Base-by-base conservation (phyloP, 2,113 vertebrate genomes). In the Plectropomus leopardus region DNA sequence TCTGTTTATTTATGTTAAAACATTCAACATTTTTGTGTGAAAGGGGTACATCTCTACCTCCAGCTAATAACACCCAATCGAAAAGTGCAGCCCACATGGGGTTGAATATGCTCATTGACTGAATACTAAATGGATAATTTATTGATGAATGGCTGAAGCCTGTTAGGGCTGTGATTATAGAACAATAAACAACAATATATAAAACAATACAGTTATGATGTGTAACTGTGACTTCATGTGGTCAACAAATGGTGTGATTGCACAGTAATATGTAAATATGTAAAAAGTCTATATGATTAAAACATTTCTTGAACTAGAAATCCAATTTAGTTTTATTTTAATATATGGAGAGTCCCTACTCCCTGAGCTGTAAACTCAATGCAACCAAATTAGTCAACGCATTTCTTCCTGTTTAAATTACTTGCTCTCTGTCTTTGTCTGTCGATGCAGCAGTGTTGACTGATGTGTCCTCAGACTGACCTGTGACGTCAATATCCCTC, bases 401-500 rank as follows among this genome's bases (percentile, higher is more conserved):
- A 1, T 30, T 1, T 59, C 15, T 21, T 53, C 34, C 5, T 28
- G 44, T 69, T 30, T 61, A 6, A 16, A n/a, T 23, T 13, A 11
- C 16, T 32, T 4, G 2, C 10, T 36, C 13, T 47, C 5, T 72
- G 4, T 30, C 30, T 45, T 48, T 34, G 16, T 32, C 32, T 48
- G 2, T 50, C 0, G 40, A 10, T 70, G 48, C 7, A 50, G 21
- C 48, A 70, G 3, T 54, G 45, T 64, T 82, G 21, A 78, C 16
- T 67, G 40, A 84, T 23, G 53, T 63, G 53, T 53, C 74, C 71
- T 45, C 21, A 42, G 16, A 44, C 9, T 69, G 34, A 78, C n/a
- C 61, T 0, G 3, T 66, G 55, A 58, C 11, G 9, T 75, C 69
- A 64, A 4, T 47, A 32, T 47, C 26, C 8, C 7, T 36, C 28